phyloP scores from a whole-genome alignment of 2,797 vertebrate species.

The Holocentrus rufus region DNA sequence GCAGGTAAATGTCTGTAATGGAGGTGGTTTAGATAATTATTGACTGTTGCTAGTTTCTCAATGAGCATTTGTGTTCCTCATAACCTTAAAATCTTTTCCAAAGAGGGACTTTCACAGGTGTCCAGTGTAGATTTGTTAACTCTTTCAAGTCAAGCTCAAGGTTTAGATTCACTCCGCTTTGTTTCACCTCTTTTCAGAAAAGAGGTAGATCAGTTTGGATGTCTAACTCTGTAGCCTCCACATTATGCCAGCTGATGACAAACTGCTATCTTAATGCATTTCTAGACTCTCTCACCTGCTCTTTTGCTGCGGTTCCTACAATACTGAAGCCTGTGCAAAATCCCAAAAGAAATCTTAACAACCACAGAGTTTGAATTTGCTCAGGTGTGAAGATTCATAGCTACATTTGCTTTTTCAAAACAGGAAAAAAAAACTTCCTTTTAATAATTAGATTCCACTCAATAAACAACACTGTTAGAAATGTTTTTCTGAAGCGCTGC shows the following conservation, averaged over 20 bases:
- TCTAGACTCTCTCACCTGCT: background rate
- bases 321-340: too few species aligned
- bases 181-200: too few species aligned
- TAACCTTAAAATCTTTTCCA: too few species aligned
- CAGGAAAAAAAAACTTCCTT: conserved; percentile 34
- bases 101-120: too few species aligned
- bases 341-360: too few species aligned
- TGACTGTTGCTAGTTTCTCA: conserved; percentile 8
- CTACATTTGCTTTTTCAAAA: conserved; percentile 60
- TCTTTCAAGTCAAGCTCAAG: too few species aligned
- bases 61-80: too few species aligned
- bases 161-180: too few species aligned
- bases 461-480: conserved; percentile 52
- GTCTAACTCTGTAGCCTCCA: background rate
- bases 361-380: conserved; percentile 29
- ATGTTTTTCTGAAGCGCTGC: conserved; percentile 39
- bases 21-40: conserved; percentile 40
- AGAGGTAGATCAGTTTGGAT: too few species aligned
- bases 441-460: conserved; percentile 48
- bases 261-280: background rate
- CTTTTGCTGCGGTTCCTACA: too few species aligned
- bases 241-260: background rate
- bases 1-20: conserved; percentile 43
- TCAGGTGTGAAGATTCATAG: conserved; percentile 65
- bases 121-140: too few species aligned